Evolutionary conservation across 2,113 vertebrate species (phyloP).

Genomic region (Rynchops niger): DNA sequence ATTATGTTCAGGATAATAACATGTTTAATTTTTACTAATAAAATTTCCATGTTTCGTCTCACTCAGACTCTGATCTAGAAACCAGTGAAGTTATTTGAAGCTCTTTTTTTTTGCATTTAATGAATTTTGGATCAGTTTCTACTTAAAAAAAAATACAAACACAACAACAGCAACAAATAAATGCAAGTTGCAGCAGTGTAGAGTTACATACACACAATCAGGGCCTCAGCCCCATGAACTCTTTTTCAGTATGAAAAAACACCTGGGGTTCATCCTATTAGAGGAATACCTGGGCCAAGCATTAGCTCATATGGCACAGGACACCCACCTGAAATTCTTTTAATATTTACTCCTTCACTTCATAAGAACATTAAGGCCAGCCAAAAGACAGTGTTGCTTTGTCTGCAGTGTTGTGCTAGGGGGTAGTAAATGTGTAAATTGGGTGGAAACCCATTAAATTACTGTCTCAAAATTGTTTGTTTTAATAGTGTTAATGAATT

Average conservation of each 20-base stretch:
- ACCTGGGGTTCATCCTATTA: neutral
- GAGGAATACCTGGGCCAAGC: neutral
- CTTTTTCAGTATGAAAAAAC: neutral
- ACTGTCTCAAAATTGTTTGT: neutral
- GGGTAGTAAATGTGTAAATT: slow-evolving; percentile 11
- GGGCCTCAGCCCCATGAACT: neutral
- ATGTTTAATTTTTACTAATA: slow-evolving; percentile 54
- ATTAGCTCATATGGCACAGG: neutral
- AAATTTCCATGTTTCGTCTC: slow-evolving; percentile 29
- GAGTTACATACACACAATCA: neutral
- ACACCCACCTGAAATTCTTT: neutral
- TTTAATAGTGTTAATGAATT: neutral
- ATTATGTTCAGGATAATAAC: slow-evolving; percentile 45
- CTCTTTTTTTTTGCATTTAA: neutral
- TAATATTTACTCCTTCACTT: neutral
- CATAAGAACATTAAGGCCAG: neutral
- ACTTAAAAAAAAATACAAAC: neutral
- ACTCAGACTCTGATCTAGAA: neutral
- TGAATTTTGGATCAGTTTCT: neutral
- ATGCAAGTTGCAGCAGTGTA: neutral
- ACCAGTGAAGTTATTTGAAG: neutral
- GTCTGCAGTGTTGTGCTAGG: neutral
- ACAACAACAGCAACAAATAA: neutral
- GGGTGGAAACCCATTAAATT: neutral
- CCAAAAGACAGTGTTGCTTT: neutral